Evolutionary conservation across 1,140 invertebrate genomes (phyloP).

Genomic region (Magallana angulata): DNA sequence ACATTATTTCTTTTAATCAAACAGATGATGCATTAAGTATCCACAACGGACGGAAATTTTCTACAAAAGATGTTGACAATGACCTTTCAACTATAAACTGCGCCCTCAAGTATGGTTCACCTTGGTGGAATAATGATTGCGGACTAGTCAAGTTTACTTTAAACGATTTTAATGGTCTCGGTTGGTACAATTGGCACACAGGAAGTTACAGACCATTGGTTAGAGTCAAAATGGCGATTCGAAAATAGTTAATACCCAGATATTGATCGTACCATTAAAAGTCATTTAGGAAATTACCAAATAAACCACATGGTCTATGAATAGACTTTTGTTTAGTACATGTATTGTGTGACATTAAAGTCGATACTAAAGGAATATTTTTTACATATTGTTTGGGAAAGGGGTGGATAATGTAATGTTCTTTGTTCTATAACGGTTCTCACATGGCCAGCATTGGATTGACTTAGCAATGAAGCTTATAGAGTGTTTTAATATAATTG

Average conservation of each 20-base stretch:
- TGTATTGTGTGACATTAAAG: too few species aligned
- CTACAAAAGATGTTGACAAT: not conserved
- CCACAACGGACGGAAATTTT: conserved; percentile 7
- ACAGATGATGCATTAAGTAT: not conserved
- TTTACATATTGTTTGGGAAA: too few species aligned
- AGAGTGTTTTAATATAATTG: too few species aligned
- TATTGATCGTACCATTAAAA: too few species aligned
- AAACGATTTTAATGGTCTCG: not conserved
- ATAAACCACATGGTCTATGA: too few species aligned
- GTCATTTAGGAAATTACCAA: too few species aligned
- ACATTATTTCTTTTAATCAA: not conserved
- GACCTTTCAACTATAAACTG: not conserved
- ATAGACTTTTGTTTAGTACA: too few species aligned
- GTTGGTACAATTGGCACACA: not conserved
- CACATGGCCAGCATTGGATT: too few species aligned
- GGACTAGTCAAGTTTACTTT: not conserved
- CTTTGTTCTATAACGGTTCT: too few species aligned
- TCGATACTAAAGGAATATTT: too few species aligned
- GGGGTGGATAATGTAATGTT: too few species aligned
- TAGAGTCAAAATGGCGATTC: not conserved
- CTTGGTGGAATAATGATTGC: not conserved
- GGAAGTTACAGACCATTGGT: not conserved
- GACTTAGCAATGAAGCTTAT: too few species aligned
- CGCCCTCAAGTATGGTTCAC: not conserved
- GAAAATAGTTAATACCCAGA: not conserved